Conservation (phyloP, 2,888 invertebrate genomes). For the Tachina grossa region DNA sequence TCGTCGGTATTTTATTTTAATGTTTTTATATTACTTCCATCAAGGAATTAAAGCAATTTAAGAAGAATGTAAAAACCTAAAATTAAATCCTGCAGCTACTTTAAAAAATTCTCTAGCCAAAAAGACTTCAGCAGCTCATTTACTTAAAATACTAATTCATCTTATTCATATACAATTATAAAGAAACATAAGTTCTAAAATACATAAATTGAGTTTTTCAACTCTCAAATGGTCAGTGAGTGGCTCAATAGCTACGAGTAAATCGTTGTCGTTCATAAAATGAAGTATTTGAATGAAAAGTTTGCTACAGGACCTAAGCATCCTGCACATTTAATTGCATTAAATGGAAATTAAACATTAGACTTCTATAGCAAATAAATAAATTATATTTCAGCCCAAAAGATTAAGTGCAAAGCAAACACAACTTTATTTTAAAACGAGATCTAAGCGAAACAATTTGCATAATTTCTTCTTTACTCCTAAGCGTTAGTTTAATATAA, state of each 20-base stretch:
- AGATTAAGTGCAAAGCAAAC: slow-evolving; percentile 66
- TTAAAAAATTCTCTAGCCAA: too few relatives aligned
- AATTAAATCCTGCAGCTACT: too few relatives aligned
- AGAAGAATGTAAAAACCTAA: too few relatives aligned
- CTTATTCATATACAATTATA: slow-evolving; percentile 39
- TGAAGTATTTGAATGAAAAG: background rate
- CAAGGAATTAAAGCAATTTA: too few relatives aligned
- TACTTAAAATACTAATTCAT: too few relatives aligned
- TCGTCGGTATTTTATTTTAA: too few relatives aligned
- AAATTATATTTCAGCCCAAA: slow-evolving; percentile 41
- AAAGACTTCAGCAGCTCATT: too few relatives aligned
- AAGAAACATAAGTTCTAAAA: slow-evolving; percentile 20
- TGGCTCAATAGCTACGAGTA: background rate
- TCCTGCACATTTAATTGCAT: slow-evolving; percentile 67
- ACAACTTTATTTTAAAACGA: slow-evolving; percentile 52
- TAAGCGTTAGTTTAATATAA: background rate
- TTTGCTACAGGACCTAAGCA: slow-evolving; percentile 28
- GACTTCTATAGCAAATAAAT: slow-evolving; percentile 20
- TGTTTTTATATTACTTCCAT: too few relatives aligned
- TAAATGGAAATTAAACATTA: slow-evolving; percentile 64
- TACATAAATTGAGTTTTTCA: slow-evolving; percentile 22
- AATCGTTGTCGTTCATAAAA: background rate
- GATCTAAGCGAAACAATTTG: slow-evolving; percentile 55
- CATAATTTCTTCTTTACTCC: slow-evolving; percentile 9
- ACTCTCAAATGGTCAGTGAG: slow-evolving; percentile 13